These are phyloP conservation scores for Trilocha varians DNA, from an alignment of 2,888 invertebrate genomes.

Conservation along the genomic window DNA sequence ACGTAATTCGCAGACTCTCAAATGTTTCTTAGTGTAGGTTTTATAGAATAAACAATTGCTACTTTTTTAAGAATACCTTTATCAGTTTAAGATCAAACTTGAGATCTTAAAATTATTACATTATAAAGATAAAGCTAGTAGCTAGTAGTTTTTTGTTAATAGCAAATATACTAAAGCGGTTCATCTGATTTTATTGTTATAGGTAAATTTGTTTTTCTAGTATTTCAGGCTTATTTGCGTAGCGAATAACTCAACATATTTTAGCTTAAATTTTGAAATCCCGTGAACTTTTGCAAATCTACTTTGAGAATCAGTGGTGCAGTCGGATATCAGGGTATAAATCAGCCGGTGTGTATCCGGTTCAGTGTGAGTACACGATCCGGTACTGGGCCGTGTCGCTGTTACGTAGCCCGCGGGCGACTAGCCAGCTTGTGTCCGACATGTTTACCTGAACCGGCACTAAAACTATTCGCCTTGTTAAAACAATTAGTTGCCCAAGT, in stretches of 20 bases:
- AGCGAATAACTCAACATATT: too few relatives aligned
- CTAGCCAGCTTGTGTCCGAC: conserved; percentile 21
- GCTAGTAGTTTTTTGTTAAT: too few relatives aligned
- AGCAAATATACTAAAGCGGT: too few relatives aligned
- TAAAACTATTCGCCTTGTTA: conserved; percentile 5
- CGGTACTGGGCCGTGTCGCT: conserved; percentile 14
- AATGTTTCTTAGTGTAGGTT: background rate
- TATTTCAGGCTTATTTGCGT: too few relatives aligned
- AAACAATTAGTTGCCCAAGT: background rate
- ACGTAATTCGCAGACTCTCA: background rate
- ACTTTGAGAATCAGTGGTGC: conserved; percentile 19
- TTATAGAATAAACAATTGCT: too few relatives aligned
- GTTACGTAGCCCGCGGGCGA: conserved; percentile 10
- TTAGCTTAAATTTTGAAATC: too few relatives aligned
- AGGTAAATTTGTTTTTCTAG: too few relatives aligned
- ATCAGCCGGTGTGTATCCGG: conserved; percentile 39
- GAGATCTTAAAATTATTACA: too few relatives aligned
- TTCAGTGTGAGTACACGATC: conserved; percentile 23
- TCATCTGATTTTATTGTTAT: too few relatives aligned
- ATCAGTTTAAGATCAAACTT: too few relatives aligned
- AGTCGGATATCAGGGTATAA: conserved; percentile 49
- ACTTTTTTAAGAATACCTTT: too few relatives aligned
- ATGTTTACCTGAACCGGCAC: conserved; percentile 11
- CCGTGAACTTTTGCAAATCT: conserved; percentile 1
- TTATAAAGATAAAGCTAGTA: too few relatives aligned